phyloP scores from a whole-genome alignment of 2,888 invertebrate genomes.

The Dolichopus griseipennis region DNA sequence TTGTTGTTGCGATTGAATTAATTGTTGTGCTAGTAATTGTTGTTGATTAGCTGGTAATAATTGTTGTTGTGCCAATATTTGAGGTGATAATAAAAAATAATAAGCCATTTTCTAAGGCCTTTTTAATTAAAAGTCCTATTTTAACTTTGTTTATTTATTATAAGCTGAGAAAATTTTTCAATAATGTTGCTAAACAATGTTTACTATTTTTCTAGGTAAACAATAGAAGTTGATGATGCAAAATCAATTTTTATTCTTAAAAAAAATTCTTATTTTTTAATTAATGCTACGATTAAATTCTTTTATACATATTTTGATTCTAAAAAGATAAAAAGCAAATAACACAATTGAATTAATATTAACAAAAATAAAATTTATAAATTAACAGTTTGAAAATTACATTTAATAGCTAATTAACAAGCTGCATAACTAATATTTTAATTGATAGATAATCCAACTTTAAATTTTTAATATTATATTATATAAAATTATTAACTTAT shows the following conservation, averaged over 20 bases:
- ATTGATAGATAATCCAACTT: too few species aligned
- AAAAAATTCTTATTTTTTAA: not conserved
- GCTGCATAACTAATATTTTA: too few species aligned
- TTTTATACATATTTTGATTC: not conserved
- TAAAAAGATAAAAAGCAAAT: too few species aligned
- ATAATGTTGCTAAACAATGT: conserved; percentile 2
- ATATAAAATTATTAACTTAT: not conserved
- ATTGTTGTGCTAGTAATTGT: not conserved
- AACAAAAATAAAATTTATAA: too few species aligned
- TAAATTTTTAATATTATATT: not conserved
- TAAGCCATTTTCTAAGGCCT: not conserved
- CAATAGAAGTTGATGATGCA: not conserved
- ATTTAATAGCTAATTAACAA: too few species aligned
- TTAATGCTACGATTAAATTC: not conserved
- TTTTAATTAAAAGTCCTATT: not conserved
- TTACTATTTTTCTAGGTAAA: not conserved
- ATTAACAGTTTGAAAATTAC: too few species aligned
- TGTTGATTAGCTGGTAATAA: conserved; percentile 1
- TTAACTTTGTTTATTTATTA: not conserved
- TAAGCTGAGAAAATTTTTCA: not conserved
- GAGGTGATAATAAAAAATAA: not conserved
- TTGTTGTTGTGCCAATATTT: not conserved
- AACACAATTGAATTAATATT: too few species aligned
- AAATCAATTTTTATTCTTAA: not conserved
- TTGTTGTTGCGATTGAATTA: not conserved